Percentiles rank a stretch among this genome's conserved stretches.
phyloP scores from a whole-genome alignment of 2,113 vertebrate species.

The Aplodontia rufa region DNA sequence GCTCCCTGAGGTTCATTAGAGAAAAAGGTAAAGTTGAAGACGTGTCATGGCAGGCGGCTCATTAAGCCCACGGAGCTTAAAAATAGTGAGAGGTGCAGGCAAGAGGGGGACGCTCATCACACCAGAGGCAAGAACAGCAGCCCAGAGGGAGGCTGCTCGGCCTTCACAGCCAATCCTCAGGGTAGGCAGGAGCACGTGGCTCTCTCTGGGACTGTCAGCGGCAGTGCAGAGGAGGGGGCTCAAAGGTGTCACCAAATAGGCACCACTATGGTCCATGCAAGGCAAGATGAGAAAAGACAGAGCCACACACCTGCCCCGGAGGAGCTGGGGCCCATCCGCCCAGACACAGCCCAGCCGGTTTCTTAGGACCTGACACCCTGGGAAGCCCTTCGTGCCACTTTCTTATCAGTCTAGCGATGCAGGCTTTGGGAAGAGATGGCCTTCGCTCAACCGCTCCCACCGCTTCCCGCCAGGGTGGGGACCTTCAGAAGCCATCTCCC shows the following conservation, averaged over 20 bases:
- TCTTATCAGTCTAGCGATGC: neutral
- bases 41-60: neutral
- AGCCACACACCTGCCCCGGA: neutral
- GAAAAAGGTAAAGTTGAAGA: slow-evolving; percentile 17
- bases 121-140: neutral
- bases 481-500: neutral
- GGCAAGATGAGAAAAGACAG: neutral
- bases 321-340: neutral
- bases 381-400: neutral
- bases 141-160: neutral
- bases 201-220: no score
- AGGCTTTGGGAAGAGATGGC: neutral
- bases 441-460: neutral
- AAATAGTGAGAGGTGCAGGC: slow-evolving; percentile 53
- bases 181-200: no score
- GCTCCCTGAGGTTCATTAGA: neutral
- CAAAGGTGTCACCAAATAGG: neutral
- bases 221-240: neutral
- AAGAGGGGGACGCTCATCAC: neutral
- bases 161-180: neutral
- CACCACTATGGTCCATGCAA: accelerated
- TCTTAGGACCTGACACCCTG: accelerated
- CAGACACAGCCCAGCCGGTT: neutral
- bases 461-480: neutral
- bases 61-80: slow-evolving; percentile 65